These are phyloP conservation scores for Doris montereyensis DNA, from an alignment of 2,888 invertebrate genomes.

Conservation along the genomic window DNA sequence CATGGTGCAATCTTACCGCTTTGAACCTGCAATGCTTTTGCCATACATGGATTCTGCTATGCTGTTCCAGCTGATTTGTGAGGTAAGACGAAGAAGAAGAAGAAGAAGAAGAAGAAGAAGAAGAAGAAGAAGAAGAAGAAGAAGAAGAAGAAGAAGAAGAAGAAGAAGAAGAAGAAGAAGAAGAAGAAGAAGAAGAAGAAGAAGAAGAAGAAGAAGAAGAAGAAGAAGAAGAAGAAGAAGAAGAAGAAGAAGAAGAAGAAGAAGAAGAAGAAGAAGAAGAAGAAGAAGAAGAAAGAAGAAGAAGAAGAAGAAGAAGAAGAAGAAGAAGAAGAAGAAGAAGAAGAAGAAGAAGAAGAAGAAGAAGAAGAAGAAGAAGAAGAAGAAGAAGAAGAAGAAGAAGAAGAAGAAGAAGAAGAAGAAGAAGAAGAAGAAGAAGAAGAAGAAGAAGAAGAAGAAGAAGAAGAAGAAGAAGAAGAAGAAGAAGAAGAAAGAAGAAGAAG, in stretches of 20 bases:
- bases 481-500: background rate
- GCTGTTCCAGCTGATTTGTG: slow-evolving; percentile 67
- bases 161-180: slow-evolving; percentile 6
- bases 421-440: slow-evolving; percentile 15
- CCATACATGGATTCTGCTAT: slow-evolving; percentile 64
- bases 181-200: slow-evolving; percentile 9
- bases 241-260: slow-evolving; percentile 16
- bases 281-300: slow-evolving; percentile 10
- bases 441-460: background rate
- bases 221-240: slow-evolving; percentile 21
- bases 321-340: slow-evolving; percentile 28
- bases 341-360: slow-evolving; percentile 24
- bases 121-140: background rate
- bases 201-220: slow-evolving; percentile 18
- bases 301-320: slow-evolving; percentile 23
- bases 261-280: background rate
- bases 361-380: slow-evolving; percentile 21
- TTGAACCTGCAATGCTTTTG: slow-evolving; percentile 71
- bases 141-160: background rate
- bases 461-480: background rate
- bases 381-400: slow-evolving; percentile 16
- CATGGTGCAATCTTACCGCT: slow-evolving; percentile 63
- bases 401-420: slow-evolving; percentile 15
- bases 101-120: background rate
- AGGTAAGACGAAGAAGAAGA: slow-evolving; percentile 44